Base-by-base conservation (phyloP, 2,888 invertebrate species). In the Automeris io region DNA sequence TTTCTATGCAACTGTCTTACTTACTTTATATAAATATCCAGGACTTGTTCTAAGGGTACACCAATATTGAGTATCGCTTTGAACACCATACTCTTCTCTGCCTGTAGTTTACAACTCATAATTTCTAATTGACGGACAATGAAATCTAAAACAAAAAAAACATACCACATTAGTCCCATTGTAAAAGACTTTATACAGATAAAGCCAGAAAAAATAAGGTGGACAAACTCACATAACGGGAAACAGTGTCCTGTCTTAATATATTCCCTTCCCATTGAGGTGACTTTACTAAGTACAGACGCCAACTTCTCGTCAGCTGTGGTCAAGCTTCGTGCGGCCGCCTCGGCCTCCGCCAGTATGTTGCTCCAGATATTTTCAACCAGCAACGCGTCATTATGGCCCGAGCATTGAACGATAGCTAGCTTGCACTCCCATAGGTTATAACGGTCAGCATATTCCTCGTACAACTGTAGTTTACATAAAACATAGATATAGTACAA, bases 381-480 rank as follows among this genome's bases (percentile, higher is more conserved):
- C 6, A 98, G 85, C 41, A 93, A 88, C 0, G 92, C 90, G 70
- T 99, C 98, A 57, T 94, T 93, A 75, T 97, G 95, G 8, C 97
- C 96, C 4, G 98, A 97, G 70, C 97, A 97, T 58, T 97, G 95
- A 33, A 99, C 92, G 47, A 99, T 97, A 4, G 96, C 95, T 40
- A 99, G 86, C 78, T 98, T 96, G 71, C 96, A 95, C 77, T 98
- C 97, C 91, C 95, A 94, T 26, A 98, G 87, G 54, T 94, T 91
- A 71, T 95, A 95, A 2, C 93, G 93, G 59, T 96, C 96, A 0
- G 97, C 97, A 80, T 95, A 98, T 48, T 96, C 94, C 68, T 95
- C 94, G 68, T 97, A 98, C 21, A 98, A 77, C 92, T 94, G 55
- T 5, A 33, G 4, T 12, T 39, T 24, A 22, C 25, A 7, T 36